phyloP scores from a whole-genome alignment of 2,888 invertebrate species.

The Mythimna loreyi region DNA sequence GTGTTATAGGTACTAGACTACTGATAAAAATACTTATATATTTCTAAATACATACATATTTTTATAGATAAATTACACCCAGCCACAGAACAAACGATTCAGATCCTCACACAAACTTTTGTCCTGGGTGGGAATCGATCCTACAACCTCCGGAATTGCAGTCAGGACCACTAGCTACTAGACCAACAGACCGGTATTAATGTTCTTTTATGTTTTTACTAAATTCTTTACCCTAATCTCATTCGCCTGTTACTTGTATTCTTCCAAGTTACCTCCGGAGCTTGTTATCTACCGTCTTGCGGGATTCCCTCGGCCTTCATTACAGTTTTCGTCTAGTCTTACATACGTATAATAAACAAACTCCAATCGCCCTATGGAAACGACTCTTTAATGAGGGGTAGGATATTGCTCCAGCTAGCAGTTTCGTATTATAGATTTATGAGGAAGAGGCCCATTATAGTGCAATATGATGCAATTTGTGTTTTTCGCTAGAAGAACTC shows the following conservation, averaged over 20 bases:
- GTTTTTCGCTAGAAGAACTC: conserved; percentile 9
- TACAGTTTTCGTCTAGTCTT: conserved; percentile 88
- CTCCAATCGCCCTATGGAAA: conserved; percentile 67
- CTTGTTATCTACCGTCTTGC: conserved; percentile 86
- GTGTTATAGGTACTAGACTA: too few relatives aligned
- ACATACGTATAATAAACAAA: conserved; percentile 82
- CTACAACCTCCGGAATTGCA: too few relatives aligned
- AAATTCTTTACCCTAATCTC: conserved; percentile 42
- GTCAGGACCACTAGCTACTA: too few relatives aligned
- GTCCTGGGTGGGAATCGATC: too few relatives aligned
- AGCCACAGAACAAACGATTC: too few relatives aligned
- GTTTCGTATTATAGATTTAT: conserved; percentile 68
- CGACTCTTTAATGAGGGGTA: conserved; percentile 71
- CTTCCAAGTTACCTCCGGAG: conserved; percentile 70
- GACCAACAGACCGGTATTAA: too few relatives aligned
- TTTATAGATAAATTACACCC: too few relatives aligned
- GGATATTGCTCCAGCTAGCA: conserved; percentile 55
- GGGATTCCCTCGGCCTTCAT: conserved; percentile 85
- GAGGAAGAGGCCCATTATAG: conserved; percentile 55
- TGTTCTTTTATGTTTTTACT: too few relatives aligned
- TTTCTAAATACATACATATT: too few relatives aligned
- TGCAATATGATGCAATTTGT: conserved; percentile 59
- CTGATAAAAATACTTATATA: too few relatives aligned
- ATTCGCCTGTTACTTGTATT: conserved; percentile 51
- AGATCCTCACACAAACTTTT: too few relatives aligned